Evolutionary conservation across 2,113 vertebrate genomes (phyloP).

Genomic region (Dendropsophus ebraccatus): DNA sequence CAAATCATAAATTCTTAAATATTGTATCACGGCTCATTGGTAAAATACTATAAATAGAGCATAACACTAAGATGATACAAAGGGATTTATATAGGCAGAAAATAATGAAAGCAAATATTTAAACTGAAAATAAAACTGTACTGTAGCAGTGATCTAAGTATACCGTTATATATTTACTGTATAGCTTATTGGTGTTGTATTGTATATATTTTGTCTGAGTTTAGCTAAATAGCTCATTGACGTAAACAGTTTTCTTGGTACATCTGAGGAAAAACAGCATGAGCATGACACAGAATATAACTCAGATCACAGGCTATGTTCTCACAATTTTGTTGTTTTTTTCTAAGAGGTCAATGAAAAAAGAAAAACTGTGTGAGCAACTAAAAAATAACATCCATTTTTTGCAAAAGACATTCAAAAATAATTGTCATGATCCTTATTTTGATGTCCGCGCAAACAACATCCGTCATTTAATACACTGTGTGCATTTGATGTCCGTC

Average conservation of each 20-base stretch:
- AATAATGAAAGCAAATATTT: background rate
- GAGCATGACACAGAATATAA: background rate
- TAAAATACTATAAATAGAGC: background rate
- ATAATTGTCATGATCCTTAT: too few relatives aligned
- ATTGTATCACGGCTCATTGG: background rate
- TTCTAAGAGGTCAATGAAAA: too few relatives aligned
- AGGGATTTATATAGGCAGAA: background rate
- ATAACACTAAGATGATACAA: background rate
- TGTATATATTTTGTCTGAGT: too few relatives aligned
- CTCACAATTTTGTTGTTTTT: too few relatives aligned
- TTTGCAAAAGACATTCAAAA: too few relatives aligned
- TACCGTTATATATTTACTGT: background rate
- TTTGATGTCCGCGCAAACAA: too few relatives aligned
- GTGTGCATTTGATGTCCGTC: too few relatives aligned
- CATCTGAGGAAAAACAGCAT: background rate
- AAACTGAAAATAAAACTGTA: background rate
- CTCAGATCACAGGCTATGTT: too few relatives aligned
- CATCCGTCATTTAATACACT: too few relatives aligned
- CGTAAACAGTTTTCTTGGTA: background rate
- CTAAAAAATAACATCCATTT: too few relatives aligned
- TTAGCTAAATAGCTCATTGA: too few relatives aligned
- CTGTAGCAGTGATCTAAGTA: background rate
- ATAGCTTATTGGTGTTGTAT: background rate
- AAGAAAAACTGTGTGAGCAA: too few relatives aligned
- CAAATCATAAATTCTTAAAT: conserved; percentile 14